Evolutionary conservation across 2,113 vertebrate genomes (phyloP).

Genomic region (Dendrocopos noguchii): DNA sequence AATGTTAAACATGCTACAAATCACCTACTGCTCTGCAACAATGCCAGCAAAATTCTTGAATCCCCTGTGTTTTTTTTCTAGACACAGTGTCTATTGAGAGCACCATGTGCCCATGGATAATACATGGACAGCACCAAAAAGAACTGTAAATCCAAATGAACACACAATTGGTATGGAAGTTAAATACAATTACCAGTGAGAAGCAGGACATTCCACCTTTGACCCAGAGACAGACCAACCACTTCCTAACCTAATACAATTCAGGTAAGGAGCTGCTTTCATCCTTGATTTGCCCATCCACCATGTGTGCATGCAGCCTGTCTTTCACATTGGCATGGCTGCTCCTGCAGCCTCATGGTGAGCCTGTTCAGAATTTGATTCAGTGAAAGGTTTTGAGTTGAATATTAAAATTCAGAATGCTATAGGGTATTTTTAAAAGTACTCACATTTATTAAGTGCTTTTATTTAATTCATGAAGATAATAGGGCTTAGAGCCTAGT

Average conservation of each 20-base stretch:
- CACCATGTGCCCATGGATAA: not conserved
- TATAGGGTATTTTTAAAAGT: not conserved
- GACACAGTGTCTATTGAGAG: not conserved
- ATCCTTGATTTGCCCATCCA: not conserved
- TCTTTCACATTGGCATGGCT: not conserved
- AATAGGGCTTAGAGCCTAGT: not conserved
- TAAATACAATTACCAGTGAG: not conserved
- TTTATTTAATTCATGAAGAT: not conserved
- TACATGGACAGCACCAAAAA: not conserved
- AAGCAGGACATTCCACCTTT: not conserved
- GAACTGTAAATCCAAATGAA: not conserved
- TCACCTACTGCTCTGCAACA: not conserved
- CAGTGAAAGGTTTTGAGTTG: not conserved
- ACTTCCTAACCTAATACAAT: not conserved
- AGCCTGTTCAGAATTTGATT: not conserved
- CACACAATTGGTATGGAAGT: not conserved
- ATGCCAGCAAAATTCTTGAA: not conserved
- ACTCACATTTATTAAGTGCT: not conserved
- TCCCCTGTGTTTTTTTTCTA: not conserved
- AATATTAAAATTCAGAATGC: not conserved
- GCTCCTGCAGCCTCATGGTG: not conserved
- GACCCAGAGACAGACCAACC: not conserved
- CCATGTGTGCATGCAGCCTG: not conserved
- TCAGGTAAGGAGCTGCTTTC: not conserved
- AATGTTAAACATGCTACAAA: not conserved